Base-by-base conservation (phyloP, 2,888 invertebrate species). In the Ophraella communa region DNA sequence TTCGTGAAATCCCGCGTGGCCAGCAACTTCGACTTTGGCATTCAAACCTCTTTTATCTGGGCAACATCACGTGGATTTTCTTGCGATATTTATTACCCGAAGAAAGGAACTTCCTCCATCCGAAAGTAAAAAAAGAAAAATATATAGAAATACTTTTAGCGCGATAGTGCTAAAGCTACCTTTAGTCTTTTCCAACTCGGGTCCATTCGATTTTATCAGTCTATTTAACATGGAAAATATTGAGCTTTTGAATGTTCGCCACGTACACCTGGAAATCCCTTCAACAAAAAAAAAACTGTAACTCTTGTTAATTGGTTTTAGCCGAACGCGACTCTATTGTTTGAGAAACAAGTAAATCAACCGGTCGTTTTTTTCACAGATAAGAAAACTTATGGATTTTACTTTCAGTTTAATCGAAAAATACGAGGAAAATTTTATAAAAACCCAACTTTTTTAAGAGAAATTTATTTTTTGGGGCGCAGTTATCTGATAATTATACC, bases 91-190 rank as follows among this genome's bases (percentile, higher is more conserved):
- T 68, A 68, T 65, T 59, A 61, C 67, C 53, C 53, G 35, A 27
- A 51, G 55, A 62, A 63, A 57, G 63, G 59, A 60, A 62, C 65
- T 59, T 60, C n/a, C n/a, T n/a, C 20, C 44, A 39, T 39, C 3
- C 24, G 27, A 45, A 49, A 64, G 47, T 59, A 61, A 65, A 59
- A 45, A 64, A 64, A 54, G 59, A 61, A 65, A 59, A 45, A 64
- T 47, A 61, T 62, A 59, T 54, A 64, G 53, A 62, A 67, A 67
- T 67, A 67, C 62, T 62, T 63, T 61, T 62, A 52, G 60, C 21
- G 58, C 54, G 64, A 67, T 67, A 67, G 62, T 65, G 65, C 63
- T 67, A 65, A 67, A 67, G 67, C 60, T 67, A 63, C 60, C 67
- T 62, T 60, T 35, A 62, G 65, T 67, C 67, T 67, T 65, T 63